Percentiles rank a stretch among this genome's conserved stretches.
Evolutionary conservation across 2,888 invertebrate species (phyloP).

Genomic region (Aproaerema taeniolella): DNA sequence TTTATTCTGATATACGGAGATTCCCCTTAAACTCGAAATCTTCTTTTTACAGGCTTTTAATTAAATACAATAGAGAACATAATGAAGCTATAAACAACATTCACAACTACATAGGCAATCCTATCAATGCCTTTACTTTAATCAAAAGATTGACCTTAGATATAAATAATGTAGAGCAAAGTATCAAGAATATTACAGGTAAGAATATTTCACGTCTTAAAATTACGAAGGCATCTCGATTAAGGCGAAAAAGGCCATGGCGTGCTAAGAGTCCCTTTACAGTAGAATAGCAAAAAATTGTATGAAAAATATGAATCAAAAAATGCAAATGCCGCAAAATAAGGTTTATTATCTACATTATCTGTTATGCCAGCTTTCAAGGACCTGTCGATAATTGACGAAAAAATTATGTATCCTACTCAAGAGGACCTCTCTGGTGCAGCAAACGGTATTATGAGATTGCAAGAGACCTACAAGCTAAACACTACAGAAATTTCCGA

Average conservation of each 20-base stretch:
- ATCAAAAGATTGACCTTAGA: slow-evolving; percentile 96
- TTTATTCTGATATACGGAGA: too few species aligned
- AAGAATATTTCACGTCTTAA: slow-evolving; percentile 21
- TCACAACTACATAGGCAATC: slow-evolving; percentile 90
- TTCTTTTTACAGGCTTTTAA: slow-evolving; percentile 80
- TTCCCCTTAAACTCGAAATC: too few species aligned
- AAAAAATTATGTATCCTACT: slow-evolving; percentile 89
- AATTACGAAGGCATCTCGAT: too few species aligned
- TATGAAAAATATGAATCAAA: too few species aligned
- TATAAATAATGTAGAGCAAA: slow-evolving; percentile 89
- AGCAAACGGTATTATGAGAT: slow-evolving; percentile 93
- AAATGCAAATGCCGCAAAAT: too few species aligned
- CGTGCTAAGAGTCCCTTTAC: neutral
- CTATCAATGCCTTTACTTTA: slow-evolving; percentile 95
- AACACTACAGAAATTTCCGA: slow-evolving; percentile 87
- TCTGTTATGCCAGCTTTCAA: too few species aligned
- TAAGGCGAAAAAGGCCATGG: too few species aligned
- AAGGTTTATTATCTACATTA: too few species aligned
- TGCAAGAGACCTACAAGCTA: slow-evolving; percentile 96
- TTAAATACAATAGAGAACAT: slow-evolving; percentile 86
- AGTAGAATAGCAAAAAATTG: too few species aligned
- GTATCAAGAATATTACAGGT: slow-evolving; percentile 80
- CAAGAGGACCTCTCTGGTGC: slow-evolving; percentile 97
- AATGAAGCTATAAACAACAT: slow-evolving; percentile 87
- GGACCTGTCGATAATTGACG: slow-evolving; percentile 86